These are phyloP conservation scores for Tetragonisca angustula DNA, from an alignment of 2,888 invertebrate genomes.

Conservation along the genomic window DNA sequence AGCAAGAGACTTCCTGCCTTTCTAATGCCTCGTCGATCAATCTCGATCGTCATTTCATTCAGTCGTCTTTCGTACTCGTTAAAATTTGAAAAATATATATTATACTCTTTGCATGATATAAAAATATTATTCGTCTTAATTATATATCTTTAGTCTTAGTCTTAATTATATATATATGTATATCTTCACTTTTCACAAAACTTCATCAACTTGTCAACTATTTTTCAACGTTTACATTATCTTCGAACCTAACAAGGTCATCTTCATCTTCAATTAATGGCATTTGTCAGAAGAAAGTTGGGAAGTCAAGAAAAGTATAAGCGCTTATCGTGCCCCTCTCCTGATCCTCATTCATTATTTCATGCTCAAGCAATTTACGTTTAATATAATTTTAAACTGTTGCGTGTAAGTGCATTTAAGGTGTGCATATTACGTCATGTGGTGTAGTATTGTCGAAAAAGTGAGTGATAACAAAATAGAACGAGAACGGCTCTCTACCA, in stretches of 20 bases:
- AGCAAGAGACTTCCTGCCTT: not conserved
- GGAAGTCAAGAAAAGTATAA: not conserved
- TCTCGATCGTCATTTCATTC: not conserved
- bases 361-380: slow-evolving; percentile 37
- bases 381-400: slow-evolving; percentile 32
- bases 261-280: no score
- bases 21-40: not conserved
- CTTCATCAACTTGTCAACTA: not conserved
- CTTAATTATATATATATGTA: not conserved
- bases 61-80: not conserved
- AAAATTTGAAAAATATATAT: not conserved
- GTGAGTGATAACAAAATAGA: slow-evolving; percentile 35
- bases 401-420: not conserved
- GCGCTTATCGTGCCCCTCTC: not conserved
- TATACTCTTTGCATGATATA: not conserved
- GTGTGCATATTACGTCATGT: slow-evolving; percentile 17
- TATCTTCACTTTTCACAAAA: not conserved
- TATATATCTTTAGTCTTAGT: not conserved
- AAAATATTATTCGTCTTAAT: not conserved
- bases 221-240: not conserved
- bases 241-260: not conserved
- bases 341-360: slow-evolving; percentile 1
- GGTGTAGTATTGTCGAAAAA: slow-evolving; percentile 30
- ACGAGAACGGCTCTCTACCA: slow-evolving; percentile 9
- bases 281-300: no score